Base-by-base conservation (phyloP, 2,113 vertebrate genomes). In the Nasalis larvatus region DNA sequence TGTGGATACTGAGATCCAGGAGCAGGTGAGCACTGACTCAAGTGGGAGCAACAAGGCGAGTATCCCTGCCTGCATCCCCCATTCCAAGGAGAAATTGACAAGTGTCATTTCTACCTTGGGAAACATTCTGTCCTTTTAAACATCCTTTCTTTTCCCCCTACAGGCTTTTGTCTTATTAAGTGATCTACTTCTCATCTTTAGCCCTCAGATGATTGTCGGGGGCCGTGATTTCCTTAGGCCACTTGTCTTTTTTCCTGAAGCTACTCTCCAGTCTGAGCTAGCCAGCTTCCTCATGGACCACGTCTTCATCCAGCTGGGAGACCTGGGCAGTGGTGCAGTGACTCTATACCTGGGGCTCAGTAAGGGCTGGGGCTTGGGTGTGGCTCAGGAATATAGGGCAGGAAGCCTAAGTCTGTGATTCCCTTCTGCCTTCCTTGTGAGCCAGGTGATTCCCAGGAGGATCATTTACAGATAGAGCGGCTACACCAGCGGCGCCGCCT, bases 91-190 rank as follows among this genome's bases (percentile, higher is more conserved):
- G 80, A 94, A 71, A 49, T 86, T 32, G 42, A 27, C 25, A 82
- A 82, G 0, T 92, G 3, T 77, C n/a, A 45, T 68, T 84, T 78
- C 23, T 30, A 0, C 89, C 49, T 81, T 95, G 40, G 60, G 78
- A 66, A 95, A 3, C 30, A 45, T 76, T 78, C 32, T 87, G 13
- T 11, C 35, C 80, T 85, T 91, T 25, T 49, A 95, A 94, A 71
- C 27, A 47, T 47, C 56, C 3, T 60, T 88, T 94, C 40, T 74
- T 37, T 18, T 4, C 21, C 30, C 30, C 86, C 66, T 21, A 54
- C 95, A 99, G 99, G 99, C 99, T 8, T 99, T 99, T 96, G 74
- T 98, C 97, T 98, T 99, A 93, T 68, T 99, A 80, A 99, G 99
- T 77, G 99, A 99, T 97, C 84, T 99, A 88, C 98, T 99, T 98